phyloP scores from a whole-genome alignment of 2,797 vertebrate species.

The Scomberomorus guttatus region DNA sequence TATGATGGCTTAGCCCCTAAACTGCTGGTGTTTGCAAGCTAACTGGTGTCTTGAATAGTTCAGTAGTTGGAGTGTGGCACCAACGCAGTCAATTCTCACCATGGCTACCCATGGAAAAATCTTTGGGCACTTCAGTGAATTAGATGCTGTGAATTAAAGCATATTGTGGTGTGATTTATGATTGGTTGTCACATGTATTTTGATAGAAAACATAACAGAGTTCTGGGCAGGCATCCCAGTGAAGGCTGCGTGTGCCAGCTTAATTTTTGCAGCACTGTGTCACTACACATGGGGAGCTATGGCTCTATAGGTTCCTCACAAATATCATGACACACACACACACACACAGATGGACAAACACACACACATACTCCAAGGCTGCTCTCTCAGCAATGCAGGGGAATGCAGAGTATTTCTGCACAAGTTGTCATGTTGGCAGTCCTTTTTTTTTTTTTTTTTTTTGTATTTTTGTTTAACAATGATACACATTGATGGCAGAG shows the following conservation, averaged over 20 bases:
- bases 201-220: conserved; percentile 32
- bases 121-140: conserved; percentile 3
- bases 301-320: conserved; percentile 40
- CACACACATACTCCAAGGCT: neutral
- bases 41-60: conserved; percentile 43
- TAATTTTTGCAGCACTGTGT: conserved; percentile 38
- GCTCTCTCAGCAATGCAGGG: neutral
- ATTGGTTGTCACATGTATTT: conserved; percentile 28
- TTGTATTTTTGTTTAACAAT: neutral
- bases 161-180: conserved; percentile 8
- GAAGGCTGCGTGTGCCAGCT: conserved; percentile 36
- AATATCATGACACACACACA: conserved; percentile 20
- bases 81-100: conserved; percentile 23
- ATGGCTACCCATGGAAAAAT: neutral
- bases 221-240: conserved; percentile 49
- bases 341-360: neutral
- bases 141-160: neutral
- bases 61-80: conserved; percentile 7
- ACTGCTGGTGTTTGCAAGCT: conserved; percentile 30
- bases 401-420: neutral
- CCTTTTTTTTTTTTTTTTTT: neutral
- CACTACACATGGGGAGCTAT: conserved; percentile 66
- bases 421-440: neutral
- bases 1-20: conserved; percentile 22
- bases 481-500: neutral